Evolutionary conservation across 2,888 invertebrate genomes (phyloP).

Genomic region (Holacanthella duospinosa): DNA sequence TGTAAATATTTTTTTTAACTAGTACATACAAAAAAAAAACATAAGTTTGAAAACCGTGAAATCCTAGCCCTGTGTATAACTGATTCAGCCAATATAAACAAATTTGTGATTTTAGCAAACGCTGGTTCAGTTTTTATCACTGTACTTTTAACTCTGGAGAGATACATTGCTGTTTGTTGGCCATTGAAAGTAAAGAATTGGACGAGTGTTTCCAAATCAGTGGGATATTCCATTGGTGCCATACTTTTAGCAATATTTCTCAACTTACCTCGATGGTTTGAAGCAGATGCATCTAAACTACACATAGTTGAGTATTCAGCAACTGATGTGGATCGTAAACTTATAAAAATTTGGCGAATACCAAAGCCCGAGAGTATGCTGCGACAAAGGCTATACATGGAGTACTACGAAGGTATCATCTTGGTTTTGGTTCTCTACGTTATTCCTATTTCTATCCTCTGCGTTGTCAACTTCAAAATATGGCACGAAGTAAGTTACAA

Average conservation of each 20-base stretch:
- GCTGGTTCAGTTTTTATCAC: not conserved
- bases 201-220: not conserved
- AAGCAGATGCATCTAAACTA: not conserved
- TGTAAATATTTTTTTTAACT: too few species aligned
- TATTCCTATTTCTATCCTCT: not conserved
- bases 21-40: too few species aligned
- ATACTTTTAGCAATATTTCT: not conserved
- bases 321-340: not conserved
- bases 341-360: not conserved
- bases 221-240: not conserved
- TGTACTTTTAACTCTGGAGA: not conserved
- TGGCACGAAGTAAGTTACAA: not conserved
- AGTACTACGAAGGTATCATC: not conserved
- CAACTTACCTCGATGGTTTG: not conserved
- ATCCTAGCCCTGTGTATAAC: too few species aligned
- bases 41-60: too few species aligned
- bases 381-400: not conserved
- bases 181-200: not conserved
- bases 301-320: not conserved
- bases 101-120: not conserved
- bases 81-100: too few species aligned
- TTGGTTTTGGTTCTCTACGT: not conserved
- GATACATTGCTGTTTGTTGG: not conserved
- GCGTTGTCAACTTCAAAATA: not conserved
- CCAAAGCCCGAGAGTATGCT: not conserved